phyloP scores from a whole-genome alignment of 2,888 invertebrate species.

The Tenthredo scrophulariae region DNA sequence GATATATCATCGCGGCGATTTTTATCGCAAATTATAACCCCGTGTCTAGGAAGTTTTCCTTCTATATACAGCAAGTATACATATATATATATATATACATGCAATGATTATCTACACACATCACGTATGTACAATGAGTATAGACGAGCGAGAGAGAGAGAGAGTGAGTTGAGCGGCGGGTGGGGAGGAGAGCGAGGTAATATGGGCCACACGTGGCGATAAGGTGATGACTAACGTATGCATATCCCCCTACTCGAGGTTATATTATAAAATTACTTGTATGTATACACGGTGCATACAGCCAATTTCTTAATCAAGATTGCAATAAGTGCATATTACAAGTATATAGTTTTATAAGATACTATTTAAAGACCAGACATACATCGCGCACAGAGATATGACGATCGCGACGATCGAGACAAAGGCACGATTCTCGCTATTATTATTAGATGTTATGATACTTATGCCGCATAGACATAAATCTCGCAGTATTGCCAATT shows the following conservation, averaged over 20 bases:
- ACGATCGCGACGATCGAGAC: not conserved
- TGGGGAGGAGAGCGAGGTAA: slow-evolving; percentile 11
- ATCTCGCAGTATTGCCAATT: no score
- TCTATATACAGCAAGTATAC: no score
- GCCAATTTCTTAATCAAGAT: not conserved
- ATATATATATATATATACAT: not conserved
- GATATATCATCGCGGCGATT: not conserved
- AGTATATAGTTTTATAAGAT: not conserved
- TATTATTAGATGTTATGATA: no score
- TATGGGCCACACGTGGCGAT: slow-evolving; percentile 53
- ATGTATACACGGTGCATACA: not conserved
- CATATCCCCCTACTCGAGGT: not conserved
- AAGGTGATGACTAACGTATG: slow-evolving; percentile 42
- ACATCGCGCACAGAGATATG: no score
- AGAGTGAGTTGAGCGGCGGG: not conserved
- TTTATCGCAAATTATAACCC: slow-evolving; percentile 7
- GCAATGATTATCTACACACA: not conserved
- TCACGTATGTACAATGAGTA: slow-evolving; percentile 4
- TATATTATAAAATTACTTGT: not conserved
- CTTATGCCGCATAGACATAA: no score
- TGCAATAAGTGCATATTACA: not conserved
- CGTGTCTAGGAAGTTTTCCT: not conserved
- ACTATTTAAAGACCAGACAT: no score
- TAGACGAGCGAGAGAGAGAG: not conserved
- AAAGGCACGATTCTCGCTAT: not conserved